These are phyloP conservation scores for Falcaria lacertinaria DNA, from an alignment of 2,888 invertebrate species.

Conservation along the genomic window DNA sequence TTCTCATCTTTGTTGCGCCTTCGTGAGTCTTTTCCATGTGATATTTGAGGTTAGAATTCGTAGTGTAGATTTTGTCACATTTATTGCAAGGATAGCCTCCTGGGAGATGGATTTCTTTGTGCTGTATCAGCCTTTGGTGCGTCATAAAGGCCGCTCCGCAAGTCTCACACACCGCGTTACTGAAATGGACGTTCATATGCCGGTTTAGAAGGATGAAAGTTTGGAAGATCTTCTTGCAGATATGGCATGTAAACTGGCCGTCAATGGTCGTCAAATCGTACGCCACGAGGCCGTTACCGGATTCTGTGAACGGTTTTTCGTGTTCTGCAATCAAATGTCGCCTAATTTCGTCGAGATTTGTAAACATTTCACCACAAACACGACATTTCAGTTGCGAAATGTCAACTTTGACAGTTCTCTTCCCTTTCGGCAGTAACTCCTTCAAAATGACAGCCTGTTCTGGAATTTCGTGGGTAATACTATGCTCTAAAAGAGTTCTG, in stretches of 20 bases:
- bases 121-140: slow-evolving; percentile 51
- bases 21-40: slow-evolving; percentile 55
- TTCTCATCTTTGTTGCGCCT: slow-evolving; percentile 44
- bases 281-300: slow-evolving; percentile 50
- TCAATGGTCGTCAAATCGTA: slow-evolving; percentile 45
- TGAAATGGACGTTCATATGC: slow-evolving; percentile 66
- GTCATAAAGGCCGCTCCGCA: slow-evolving; percentile 62
- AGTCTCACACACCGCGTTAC: slow-evolving; percentile 57
- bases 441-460: slow-evolving; percentile 37
- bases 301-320: slow-evolving; percentile 40
- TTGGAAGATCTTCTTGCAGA: slow-evolving; percentile 52
- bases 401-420: slow-evolving; percentile 56
- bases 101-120: slow-evolving; percentile 55
- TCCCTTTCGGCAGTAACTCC: slow-evolving; percentile 51
- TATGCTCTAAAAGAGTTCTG: slow-evolving; percentile 41
- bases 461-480: slow-evolving; percentile 39
- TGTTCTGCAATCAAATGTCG: slow-evolving; percentile 43
- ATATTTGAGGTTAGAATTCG: slow-evolving; percentile 56
- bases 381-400: slow-evolving; percentile 54
- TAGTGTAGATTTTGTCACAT: slow-evolving; percentile 70
- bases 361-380: slow-evolving; percentile 33
- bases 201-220: slow-evolving; percentile 57
- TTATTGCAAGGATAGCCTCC: slow-evolving; percentile 57
- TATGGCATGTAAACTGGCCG: slow-evolving; percentile 50
- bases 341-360: slow-evolving; percentile 39